These are phyloP conservation scores for Plectrocnemia conspersa DNA, from an alignment of 1,140 invertebrate genomes.

Conservation along the genomic window DNA sequence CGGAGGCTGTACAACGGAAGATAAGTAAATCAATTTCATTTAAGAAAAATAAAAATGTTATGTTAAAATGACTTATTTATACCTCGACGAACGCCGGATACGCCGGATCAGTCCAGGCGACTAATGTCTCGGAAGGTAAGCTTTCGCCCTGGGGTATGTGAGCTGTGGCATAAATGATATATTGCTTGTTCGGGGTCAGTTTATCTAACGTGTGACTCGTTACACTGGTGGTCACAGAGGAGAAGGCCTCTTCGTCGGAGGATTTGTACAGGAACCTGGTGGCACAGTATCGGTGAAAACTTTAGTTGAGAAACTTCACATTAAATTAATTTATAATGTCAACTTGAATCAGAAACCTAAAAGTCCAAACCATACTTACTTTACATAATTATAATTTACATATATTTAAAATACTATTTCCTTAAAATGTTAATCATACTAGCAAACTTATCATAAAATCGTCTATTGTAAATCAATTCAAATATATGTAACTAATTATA, in stretches of 20 bases:
- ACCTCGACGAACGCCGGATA: conserved; percentile 81
- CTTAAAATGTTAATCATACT: no score
- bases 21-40: not conserved
- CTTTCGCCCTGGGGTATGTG: conserved; percentile 63
- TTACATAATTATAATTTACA: no score
- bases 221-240: conserved; percentile 58
- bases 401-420: no score
- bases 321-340: no score
- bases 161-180: conserved; percentile 69
- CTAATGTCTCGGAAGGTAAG: conserved; percentile 69
- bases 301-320: no score
- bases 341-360: no score
- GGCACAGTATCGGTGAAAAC: no score
- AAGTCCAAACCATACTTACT: no score
- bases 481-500: no score
- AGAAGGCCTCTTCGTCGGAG: conserved; percentile 55
- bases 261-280: conserved; percentile 63
- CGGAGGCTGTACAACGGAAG: conserved; percentile 66
- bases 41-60: not conserved
- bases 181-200: conserved; percentile 70
- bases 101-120: conserved; percentile 81
- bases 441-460: no score
- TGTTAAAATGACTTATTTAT: conserved; percentile 29
- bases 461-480: no score
- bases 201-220: conserved; percentile 65